These are phyloP conservation scores for Miichthys miiuy DNA, from an alignment of 2,797 vertebrate genomes.

Conservation along the genomic window DNA sequence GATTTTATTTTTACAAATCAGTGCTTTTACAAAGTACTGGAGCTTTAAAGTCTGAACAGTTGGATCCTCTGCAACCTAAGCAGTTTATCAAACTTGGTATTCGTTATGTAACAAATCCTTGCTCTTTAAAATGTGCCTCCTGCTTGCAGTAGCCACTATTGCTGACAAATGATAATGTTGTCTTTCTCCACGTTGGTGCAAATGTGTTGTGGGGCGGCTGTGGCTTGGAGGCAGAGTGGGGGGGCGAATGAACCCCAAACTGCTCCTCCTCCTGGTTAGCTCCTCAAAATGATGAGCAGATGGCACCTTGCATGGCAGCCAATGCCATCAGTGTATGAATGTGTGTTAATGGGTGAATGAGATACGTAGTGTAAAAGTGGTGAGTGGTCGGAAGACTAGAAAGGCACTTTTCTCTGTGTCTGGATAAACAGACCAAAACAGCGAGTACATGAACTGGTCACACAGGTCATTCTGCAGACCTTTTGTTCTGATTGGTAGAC, in stretches of 20 bases:
- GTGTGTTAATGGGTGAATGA: no score
- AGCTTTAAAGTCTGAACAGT: not conserved
- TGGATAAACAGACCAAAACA: not conserved
- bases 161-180: not conserved
- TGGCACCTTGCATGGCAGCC: no score
- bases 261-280: no score
- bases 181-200: not conserved
- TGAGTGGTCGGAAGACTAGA: no score
- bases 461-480: conserved; percentile 18
- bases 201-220: no score
- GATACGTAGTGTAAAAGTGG: no score
- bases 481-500: conserved; percentile 42
- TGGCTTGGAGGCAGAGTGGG: no score
- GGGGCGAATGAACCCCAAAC: no score
- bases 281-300: no score
- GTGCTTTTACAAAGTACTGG: not conserved
- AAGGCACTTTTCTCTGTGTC: not conserved
- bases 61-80: not conserved
- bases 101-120: not conserved
- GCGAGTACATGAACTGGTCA: not conserved
- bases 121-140: not conserved
- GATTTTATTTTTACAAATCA: not conserved
- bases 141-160: not conserved
- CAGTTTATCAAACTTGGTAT: not conserved
- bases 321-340: no score